Conservation (phyloP, 2,888 invertebrate species). For the Trachelus tabidus region DNA sequence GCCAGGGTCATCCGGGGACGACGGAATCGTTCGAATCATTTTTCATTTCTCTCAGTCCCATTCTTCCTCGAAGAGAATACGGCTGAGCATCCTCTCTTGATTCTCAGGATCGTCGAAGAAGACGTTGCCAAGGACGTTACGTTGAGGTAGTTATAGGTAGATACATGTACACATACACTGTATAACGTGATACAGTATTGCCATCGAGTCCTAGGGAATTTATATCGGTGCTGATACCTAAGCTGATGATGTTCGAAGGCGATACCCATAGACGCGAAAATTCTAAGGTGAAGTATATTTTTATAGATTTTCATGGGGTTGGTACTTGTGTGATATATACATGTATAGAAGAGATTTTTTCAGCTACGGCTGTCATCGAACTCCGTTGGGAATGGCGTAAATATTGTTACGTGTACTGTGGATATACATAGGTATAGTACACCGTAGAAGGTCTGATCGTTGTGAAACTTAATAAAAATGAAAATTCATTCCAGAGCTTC, state of each 20-base stretch:
- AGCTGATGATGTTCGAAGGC: background rate
- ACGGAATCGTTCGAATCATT: background rate
- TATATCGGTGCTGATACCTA: background rate
- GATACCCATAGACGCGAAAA: background rate
- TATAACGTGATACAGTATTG: background rate
- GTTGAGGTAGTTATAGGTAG: background rate
- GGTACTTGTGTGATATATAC: background rate
- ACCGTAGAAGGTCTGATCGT: background rate
- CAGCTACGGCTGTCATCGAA: background rate
- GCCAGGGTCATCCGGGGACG: background rate
- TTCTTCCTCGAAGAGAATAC: background rate
- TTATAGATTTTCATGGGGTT: background rate
- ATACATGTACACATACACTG: background rate
- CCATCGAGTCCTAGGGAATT: background rate
- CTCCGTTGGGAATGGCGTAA: background rate
- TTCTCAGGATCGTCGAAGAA: background rate
- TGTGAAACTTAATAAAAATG: constrained; percentile 52
- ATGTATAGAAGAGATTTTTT: background rate
- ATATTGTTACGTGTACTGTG: background rate
- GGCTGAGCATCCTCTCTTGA: background rate
- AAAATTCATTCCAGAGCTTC: constrained; percentile 53
- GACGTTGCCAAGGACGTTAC: background rate
- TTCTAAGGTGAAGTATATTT: background rate
- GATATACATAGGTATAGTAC: background rate
- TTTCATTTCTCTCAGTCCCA: background rate